These are phyloP conservation scores for Antitype chi DNA, from an alignment of 2,888 invertebrate genomes.

Conservation along the genomic window DNA sequence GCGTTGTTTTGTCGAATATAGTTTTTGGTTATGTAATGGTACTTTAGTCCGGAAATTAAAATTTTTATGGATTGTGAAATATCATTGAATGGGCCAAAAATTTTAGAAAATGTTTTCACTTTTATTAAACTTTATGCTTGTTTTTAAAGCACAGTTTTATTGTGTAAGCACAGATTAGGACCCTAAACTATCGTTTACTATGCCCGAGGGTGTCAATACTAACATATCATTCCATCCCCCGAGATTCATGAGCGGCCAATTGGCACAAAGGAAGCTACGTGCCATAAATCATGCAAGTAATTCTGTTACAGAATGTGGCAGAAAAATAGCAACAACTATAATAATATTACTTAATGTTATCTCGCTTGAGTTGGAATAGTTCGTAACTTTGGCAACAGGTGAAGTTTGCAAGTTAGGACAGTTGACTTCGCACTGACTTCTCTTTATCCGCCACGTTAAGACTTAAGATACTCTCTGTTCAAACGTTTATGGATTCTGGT, in stretches of 20 bases:
- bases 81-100: slow-evolving; percentile 3
- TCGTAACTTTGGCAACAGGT: slow-evolving; percentile 79
- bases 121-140: not conserved
- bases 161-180: not conserved
- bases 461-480: slow-evolving; percentile 55
- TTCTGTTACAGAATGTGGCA: slow-evolving; percentile 47
- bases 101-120: not conserved
- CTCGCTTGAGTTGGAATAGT: slow-evolving; percentile 60
- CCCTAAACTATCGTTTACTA: slow-evolving; percentile 39
- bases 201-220: slow-evolving; percentile 42
- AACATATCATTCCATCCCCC: slow-evolving; percentile 47
- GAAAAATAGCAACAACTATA: slow-evolving; percentile 58
- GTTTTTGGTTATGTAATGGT: slow-evolving; percentile 54
- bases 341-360: slow-evolving; percentile 62
- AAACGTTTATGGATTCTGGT: slow-evolving; percentile 36
- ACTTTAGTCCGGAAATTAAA: slow-evolving; percentile 56
- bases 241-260: slow-evolving; percentile 49
- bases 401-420: slow-evolving; percentile 75
- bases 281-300: slow-evolving; percentile 58
- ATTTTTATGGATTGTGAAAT: slow-evolving; percentile 29
- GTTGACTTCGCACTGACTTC: slow-evolving; percentile 70
- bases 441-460: slow-evolving; percentile 66
- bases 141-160: not conserved
- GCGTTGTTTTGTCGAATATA: slow-evolving; percentile 57
- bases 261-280: slow-evolving; percentile 43